Evolutionary conservation across 2,113 vertebrate genomes (phyloP), one percentile per base, ranked within the genome.

Genomic region (Malurus melanocephalus): DNA sequence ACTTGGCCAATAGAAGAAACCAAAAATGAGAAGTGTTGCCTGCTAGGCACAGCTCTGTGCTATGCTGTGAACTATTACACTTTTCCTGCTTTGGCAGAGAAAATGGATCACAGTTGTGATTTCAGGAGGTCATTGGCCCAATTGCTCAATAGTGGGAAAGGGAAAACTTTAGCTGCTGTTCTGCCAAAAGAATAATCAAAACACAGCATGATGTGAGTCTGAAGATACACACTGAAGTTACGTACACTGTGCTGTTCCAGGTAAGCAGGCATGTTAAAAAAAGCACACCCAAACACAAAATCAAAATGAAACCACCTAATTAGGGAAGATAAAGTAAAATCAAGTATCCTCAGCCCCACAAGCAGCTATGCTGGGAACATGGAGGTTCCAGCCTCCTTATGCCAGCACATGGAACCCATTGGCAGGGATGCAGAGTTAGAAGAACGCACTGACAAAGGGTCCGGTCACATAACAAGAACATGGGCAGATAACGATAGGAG

Each of bases 361-460:
- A 64, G 49, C 42, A 68, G 59, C 82, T 67, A 5, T 18, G 7
- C 5, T 24, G 43, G 30, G 21, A 51, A 42, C 24, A 20, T 2
- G 3, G 33, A 73, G n/a, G 8, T 11, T 88, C 28, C 45, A 66
- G 56, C 21, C 30, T 80, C 27, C 42, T 33, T 69, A 42, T 38
- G 55, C 30, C 1, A 0, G 38, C 64, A 68, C 32, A 13, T 1
- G 0, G 28, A 65, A 17, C 51, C 71, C 24, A 40, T 0, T 18
- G 61, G 61, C 45, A 62, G 48, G 2, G 10, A 49, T 15, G 42
- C 51, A n/a, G 48, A 71, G n/a, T 35, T 56, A 14, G 48, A 71
- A 68, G n/a, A 67, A 57, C 2, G 0, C 4, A 1, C 24, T 71
- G 42, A n/a, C 35, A 55, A 57, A 80, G 26, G 22, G 10, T 21